phyloP scores from a whole-genome alignment of 2,888 invertebrate species.

The Sinodicranocentrus sp. region DNA sequence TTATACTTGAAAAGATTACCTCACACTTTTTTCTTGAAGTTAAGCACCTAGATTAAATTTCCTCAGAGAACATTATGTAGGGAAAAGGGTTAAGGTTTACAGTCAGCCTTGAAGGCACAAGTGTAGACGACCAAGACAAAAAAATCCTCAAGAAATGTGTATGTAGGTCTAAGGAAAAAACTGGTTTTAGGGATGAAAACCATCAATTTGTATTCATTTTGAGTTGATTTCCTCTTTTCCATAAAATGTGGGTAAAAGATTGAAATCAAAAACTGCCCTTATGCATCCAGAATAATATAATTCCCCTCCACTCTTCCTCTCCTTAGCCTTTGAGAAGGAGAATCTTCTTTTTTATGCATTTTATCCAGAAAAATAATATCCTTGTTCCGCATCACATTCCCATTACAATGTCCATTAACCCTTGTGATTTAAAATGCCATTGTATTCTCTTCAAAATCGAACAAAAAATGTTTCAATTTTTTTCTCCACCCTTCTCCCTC shows the following conservation, averaged over 20 bases:
- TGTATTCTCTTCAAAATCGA: no score
- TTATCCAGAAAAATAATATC: no score
- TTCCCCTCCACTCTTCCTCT: no score
- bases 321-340: no score
- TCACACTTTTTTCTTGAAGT: conserved; percentile 60
- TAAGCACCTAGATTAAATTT: conserved; percentile 61
- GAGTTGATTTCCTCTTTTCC: conserved; percentile 75
- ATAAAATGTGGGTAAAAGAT: conserved; percentile 30
- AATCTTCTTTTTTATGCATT: no score
- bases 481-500: no score
- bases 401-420: no score
- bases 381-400: no score
- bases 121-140: conserved; percentile 28
- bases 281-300: background rate
- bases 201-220: conserved; percentile 77
- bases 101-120: conserved; percentile 41
- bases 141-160: conserved; percentile 54
- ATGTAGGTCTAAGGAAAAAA: conserved; percentile 59
- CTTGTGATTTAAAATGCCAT: no score
- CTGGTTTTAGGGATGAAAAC: conserved; percentile 74
- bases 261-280: conserved; percentile 35
- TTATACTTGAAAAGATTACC: conserved; percentile 17
- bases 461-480: no score
- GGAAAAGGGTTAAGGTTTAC: conserved; percentile 57
- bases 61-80: conserved; percentile 25